Evolutionary conservation across 2,888 invertebrate species (phyloP).

Genomic region (Cheiracanthium punctorium): DNA sequence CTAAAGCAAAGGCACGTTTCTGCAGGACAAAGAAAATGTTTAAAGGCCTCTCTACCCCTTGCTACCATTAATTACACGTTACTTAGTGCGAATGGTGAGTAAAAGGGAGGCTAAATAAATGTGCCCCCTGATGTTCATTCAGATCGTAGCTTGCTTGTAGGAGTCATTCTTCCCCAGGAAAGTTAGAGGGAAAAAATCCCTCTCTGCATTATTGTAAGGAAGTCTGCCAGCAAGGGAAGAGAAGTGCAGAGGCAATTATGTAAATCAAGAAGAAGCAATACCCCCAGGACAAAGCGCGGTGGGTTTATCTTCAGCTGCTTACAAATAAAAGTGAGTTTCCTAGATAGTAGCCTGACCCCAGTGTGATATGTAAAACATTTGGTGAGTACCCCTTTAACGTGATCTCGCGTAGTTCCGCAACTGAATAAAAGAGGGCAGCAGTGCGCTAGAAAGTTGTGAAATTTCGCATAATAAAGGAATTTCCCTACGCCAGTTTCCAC

Average conservation of each 20-base stretch:
- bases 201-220: slow-evolving; percentile 27
- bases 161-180: slow-evolving; percentile 10
- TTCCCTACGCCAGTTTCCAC: background rate
- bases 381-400: slow-evolving; percentile 22
- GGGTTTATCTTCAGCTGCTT: slow-evolving; percentile 26
- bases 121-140: slow-evolving; percentile 48
- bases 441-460: too few species aligned
- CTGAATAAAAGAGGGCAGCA: slow-evolving; percentile 16
- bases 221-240: slow-evolving; percentile 3
- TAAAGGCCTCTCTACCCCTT: slow-evolving; percentile 19
- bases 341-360: slow-evolving; percentile 3
- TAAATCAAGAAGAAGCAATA: slow-evolving; percentile 53
- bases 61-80: slow-evolving; percentile 58
- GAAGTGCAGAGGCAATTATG: slow-evolving; percentile 43
- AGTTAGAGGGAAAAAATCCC: slow-evolving; percentile 3
- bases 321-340: slow-evolving; percentile 20
- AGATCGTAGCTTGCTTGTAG: slow-evolving; percentile 8
- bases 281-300: slow-evolving; percentile 32
- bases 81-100: slow-evolving; percentile 30
- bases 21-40: slow-evolving; percentile 34
- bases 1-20: slow-evolving; percentile 25
- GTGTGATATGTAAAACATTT: slow-evolving; percentile 33
- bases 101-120: slow-evolving; percentile 46
- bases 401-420: slow-evolving; percentile 12
- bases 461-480: too few species aligned